phyloP scores from a whole-genome alignment of 2,113 vertebrate genomes.

The Myotis yumanensis region DNA sequence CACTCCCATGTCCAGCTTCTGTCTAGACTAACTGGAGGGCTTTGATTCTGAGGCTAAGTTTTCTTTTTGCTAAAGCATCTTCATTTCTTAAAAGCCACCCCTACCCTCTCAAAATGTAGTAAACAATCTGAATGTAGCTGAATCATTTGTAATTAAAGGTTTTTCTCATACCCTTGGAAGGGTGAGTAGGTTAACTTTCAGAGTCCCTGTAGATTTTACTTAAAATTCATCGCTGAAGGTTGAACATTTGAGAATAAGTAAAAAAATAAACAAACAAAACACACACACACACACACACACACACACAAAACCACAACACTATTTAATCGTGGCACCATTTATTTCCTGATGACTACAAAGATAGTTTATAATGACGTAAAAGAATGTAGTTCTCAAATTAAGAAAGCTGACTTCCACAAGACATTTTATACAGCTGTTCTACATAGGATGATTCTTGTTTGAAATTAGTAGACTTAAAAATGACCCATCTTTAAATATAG shows the following conservation, averaged over 20 bases:
- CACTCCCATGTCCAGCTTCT: not conserved
- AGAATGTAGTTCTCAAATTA: slow-evolving; percentile 17
- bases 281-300: too few species aligned
- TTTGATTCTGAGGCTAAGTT: slow-evolving; percentile 47
- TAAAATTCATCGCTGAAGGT: slow-evolving; percentile 7
- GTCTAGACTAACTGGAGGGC: not conserved
- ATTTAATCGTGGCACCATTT: slow-evolving; percentile 31
- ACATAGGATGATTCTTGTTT: slow-evolving; percentile 8
- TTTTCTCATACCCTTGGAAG: slow-evolving; percentile 9
- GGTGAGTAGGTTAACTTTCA: slow-evolving; percentile 30
- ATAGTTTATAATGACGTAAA: slow-evolving; percentile 43
- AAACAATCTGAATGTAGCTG: not conserved
- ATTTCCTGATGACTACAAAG: slow-evolving; percentile 35
- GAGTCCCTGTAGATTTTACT: not conserved
- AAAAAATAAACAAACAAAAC: not conserved
- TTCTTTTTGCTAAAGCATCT: slow-evolving; percentile 37
- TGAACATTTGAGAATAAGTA: slow-evolving; percentile 39
- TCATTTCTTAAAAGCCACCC: slow-evolving; percentile 49
- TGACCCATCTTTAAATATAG: not conserved
- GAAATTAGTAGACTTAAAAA: not conserved
- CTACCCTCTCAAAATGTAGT: not conserved
- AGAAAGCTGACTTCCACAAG: slow-evolving; percentile 15
- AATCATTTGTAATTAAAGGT: slow-evolving; percentile 27
- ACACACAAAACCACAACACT: not conserved
- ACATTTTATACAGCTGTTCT: slow-evolving; percentile 30